Percentiles rank a stretch among this genome's conserved stretches.
phyloP scores from a whole-genome alignment of 53 echinoderm and acorn worm species.

The Astropecten irregularis region DNA sequence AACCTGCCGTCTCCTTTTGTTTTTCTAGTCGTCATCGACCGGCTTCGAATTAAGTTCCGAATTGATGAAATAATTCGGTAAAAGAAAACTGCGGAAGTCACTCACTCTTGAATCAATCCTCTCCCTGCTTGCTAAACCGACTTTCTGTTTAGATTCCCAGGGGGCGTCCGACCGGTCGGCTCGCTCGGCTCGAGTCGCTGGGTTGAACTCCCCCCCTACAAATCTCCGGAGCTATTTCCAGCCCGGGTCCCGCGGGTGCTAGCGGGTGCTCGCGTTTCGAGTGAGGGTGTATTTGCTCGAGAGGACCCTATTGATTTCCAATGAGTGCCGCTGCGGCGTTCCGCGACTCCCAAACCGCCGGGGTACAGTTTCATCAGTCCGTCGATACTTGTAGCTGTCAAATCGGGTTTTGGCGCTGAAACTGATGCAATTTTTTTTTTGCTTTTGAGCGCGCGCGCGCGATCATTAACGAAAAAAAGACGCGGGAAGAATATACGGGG shows the following conservation, averaged over 20 bases:
- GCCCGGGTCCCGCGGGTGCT: slow-evolving; percentile 24
- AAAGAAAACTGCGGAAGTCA: slow-evolving; percentile 53
- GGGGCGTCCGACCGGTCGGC: not conserved
- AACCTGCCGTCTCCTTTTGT: slow-evolving; percentile 35
- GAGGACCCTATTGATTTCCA: slow-evolving; percentile 40
- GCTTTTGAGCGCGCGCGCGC: not conserved
- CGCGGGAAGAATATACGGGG: slow-evolving; percentile 1
- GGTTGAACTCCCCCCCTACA: no score
- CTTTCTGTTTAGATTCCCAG: slow-evolving; percentile 47
- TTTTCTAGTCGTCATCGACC: slow-evolving; percentile 32
- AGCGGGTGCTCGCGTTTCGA: slow-evolving; percentile 29
- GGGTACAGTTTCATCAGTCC: slow-evolving; percentile 35
- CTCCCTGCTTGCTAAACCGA: slow-evolving; percentile 49
- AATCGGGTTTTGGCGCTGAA: slow-evolving; percentile 47
- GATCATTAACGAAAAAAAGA: not conserved
- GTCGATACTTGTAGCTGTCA: slow-evolving; percentile 56
- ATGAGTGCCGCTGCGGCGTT: slow-evolving; percentile 14
- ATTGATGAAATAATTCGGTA: slow-evolving; percentile 55
- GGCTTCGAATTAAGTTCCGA: slow-evolving; percentile 46
- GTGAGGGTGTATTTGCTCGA: slow-evolving; percentile 50
- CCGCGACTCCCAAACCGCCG: slow-evolving; percentile 27
- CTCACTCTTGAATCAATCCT: slow-evolving; percentile 56
- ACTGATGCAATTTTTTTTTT: slow-evolving; percentile 30
- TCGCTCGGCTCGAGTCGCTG: no score
- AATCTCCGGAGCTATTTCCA: not conserved